phyloP scores from a whole-genome alignment of 2,797 vertebrate species.

The Cuniculus paca region DNA sequence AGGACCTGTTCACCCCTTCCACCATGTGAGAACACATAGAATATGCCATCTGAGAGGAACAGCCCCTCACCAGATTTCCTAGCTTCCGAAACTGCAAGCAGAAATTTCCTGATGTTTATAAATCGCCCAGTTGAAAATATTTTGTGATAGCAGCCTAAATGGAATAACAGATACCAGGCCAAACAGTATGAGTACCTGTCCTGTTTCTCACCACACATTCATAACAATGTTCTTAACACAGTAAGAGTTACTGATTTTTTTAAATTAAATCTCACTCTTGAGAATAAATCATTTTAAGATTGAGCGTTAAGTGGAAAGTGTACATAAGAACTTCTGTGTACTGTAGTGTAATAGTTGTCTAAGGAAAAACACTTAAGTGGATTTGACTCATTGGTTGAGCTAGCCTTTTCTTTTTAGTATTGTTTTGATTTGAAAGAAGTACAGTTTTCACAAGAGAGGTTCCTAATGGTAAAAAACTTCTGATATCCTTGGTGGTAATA shows the following conservation, averaged over 20 bases:
- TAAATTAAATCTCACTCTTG: not conserved
- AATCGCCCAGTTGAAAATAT: not conserved
- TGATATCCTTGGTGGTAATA: not conserved
- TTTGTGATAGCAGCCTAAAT: not conserved
- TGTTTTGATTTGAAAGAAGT: conserved; percentile 47
- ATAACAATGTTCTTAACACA: not conserved
- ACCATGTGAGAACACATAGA: not conserved
- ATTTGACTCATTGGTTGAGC: conserved; percentile 7
- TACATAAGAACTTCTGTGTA: not conserved
- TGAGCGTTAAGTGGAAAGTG: not conserved
- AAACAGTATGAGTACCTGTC: accelerated
- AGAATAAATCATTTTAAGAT: not conserved
- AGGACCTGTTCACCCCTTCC: not conserved
- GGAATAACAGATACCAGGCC: not conserved
- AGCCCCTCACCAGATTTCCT: not conserved
- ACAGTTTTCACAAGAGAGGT: not conserved
- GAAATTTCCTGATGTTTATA: not conserved
- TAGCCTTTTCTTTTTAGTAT: not conserved
- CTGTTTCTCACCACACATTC: not conserved
- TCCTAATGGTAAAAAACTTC: not conserved
- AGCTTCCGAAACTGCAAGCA: not conserved
- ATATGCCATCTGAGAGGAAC: not conserved
- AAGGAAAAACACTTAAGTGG: not conserved
- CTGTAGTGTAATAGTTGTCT: not conserved
- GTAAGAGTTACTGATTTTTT: not conserved